Conservation (phyloP, 2,888 invertebrate genomes). For the Metopia argyrocephala region DNA sequence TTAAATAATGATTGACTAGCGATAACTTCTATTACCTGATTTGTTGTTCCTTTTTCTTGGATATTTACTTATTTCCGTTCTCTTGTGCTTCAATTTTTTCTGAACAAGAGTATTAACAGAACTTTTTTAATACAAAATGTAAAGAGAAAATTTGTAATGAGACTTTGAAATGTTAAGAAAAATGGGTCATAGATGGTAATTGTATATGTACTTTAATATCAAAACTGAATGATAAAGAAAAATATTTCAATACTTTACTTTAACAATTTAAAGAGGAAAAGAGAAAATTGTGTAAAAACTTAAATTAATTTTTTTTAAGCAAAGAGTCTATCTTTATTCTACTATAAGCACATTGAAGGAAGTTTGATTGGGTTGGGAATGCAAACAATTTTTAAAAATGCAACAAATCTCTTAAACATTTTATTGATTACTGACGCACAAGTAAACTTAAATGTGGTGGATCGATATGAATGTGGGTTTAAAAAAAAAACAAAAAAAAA, state of each 20-base stretch:
- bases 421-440: too few species aligned
- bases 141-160: not conserved
- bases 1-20: not conserved
- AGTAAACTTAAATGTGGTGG: too few species aligned
- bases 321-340: too few species aligned
- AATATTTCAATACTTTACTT: too few species aligned
- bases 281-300: too few species aligned
- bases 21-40: conserved; percentile 10
- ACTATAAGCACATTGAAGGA: too few species aligned
- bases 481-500: too few species aligned
- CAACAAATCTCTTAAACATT: too few species aligned
- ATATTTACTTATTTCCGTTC: not conserved
- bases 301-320: not conserved
- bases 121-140: not conserved
- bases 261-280: too few species aligned
- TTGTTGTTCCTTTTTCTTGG: not conserved
- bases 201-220: not conserved
- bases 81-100: not conserved
- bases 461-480: too few species aligned
- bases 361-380: not conserved
- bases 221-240: too few species aligned
- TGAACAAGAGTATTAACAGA: not conserved
- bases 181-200: not conserved
- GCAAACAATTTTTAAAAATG: too few species aligned
- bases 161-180: not conserved